These are phyloP conservation scores for Mastigias papua DNA, from an alignment of 30 jellyfish, hydroid and myxozoan species.

Conservation along the genomic window DNA sequence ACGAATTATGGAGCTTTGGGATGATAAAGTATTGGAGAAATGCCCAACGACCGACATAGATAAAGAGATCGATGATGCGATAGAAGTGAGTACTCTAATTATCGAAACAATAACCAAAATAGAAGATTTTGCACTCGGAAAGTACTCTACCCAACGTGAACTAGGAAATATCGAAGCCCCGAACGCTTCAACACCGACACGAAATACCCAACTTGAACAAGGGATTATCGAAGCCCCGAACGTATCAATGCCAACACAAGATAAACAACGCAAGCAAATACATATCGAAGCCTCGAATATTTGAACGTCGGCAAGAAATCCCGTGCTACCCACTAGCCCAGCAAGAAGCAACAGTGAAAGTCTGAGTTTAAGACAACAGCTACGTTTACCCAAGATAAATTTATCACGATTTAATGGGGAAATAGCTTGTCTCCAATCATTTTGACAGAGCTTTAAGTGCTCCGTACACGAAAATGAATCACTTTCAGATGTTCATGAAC, in stretches of 20 bases:
- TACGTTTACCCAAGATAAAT: slow-evolving; percentile 22
- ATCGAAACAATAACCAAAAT: background rate
- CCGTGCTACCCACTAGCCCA: background rate
- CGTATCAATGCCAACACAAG: background rate
- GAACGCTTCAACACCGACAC: too few relatives aligned
- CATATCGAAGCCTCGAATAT: too few relatives aligned
- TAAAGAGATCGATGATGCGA: background rate
- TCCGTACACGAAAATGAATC: slow-evolving; percentile 53
- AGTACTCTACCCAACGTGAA: background rate
- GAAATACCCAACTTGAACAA: too few relatives aligned
- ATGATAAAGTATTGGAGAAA: background rate
- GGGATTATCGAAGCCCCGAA: background rate
- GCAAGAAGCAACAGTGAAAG: background rate
- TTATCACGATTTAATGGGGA: too few relatives aligned
- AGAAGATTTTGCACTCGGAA: background rate
- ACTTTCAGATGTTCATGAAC: slow-evolving; percentile 40
- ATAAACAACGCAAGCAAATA: too few relatives aligned
- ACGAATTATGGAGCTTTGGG: background rate
- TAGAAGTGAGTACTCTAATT: background rate
- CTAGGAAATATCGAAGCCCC: too few relatives aligned
- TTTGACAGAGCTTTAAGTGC: slow-evolving; percentile 60
- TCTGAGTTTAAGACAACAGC: slow-evolving; percentile 18
- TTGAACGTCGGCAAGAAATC: background rate
- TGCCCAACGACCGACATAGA: background rate
- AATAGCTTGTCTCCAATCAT: slow-evolving; percentile 28